Conservation (phyloP, 2,888 invertebrate species). For the Galerucella pusilla region DNA sequence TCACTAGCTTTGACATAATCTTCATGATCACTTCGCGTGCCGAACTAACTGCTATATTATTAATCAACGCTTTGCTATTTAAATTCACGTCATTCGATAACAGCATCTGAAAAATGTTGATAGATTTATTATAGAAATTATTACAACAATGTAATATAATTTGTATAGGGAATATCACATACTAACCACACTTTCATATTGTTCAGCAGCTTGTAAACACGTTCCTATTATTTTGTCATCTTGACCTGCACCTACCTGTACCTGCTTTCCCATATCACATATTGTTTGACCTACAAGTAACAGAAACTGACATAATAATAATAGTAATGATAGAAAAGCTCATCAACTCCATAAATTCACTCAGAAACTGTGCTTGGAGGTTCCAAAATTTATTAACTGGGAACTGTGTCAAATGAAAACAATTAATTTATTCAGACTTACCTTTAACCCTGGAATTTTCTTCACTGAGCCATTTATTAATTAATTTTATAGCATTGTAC, state of each 20-base stretch:
- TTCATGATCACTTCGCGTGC: constrained; percentile 53
- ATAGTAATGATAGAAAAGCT: no score
- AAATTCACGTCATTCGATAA: constrained; percentile 71
- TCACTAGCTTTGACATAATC: constrained; percentile 42
- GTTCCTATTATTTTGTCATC: constrained; percentile 73
- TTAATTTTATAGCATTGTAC: constrained; percentile 65
- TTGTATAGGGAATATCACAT: constrained; percentile 1
- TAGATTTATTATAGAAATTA: background rate
- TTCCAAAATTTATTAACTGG: no score
- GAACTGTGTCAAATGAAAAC: background rate
- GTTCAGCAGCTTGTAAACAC: constrained; percentile 68
- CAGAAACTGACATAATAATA: no score
- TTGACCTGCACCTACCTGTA: constrained; percentile 68
- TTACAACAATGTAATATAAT: background rate
- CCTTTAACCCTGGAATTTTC: constrained; percentile 55
- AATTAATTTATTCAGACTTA: constrained; percentile 27
- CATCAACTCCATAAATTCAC: no score
- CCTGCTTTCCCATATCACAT: constrained; percentile 68
- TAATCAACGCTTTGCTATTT: constrained; percentile 69
- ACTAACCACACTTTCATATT: constrained; percentile 68
- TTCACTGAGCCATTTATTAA: constrained; percentile 66
- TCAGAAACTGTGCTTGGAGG: no score
- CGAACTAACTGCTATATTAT: constrained; percentile 62
- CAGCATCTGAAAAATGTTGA: constrained; percentile 65
- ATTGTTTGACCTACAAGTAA: constrained; percentile 68